These are phyloP conservation scores for Pipistrellus kuhlii DNA, from an alignment of 2,797 vertebrate species.

Conservation along the genomic window DNA sequence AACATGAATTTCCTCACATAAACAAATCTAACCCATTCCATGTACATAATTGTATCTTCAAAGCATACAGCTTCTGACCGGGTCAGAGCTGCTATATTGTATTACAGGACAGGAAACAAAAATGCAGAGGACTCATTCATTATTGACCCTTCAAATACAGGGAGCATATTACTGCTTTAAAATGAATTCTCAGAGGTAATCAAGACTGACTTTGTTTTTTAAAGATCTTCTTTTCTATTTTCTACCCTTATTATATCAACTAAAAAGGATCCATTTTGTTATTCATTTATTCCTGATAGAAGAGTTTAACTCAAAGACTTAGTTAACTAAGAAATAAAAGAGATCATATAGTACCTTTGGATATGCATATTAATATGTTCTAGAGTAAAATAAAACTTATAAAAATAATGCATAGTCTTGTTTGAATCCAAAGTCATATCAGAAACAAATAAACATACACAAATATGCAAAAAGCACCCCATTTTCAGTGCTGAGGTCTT, in stretches of 20 bases:
- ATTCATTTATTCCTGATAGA: neutral
- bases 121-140: neutral
- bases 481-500: neutral
- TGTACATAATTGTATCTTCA: neutral
- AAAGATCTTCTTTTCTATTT: neutral
- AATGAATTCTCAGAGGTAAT: neutral
- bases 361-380: neutral
- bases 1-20: neutral
- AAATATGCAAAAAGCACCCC: neutral
- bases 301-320: neutral
- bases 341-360: neutral
- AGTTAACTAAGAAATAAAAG: constrained; percentile 13
- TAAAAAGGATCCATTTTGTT: neutral
- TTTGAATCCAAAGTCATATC: neutral
- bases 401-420: neutral
- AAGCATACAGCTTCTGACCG: neutral
- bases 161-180: neutral
- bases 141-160: neutral
- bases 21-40: neutral
- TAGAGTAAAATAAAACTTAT: neutral
- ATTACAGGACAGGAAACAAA: neutral
- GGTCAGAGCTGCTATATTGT: neutral
- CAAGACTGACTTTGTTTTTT: neutral
- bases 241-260: neutral
- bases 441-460: neutral